Conservation (phyloP, 2,113 vertebrate genomes). For the Mesocricetus auratus region DNA sequence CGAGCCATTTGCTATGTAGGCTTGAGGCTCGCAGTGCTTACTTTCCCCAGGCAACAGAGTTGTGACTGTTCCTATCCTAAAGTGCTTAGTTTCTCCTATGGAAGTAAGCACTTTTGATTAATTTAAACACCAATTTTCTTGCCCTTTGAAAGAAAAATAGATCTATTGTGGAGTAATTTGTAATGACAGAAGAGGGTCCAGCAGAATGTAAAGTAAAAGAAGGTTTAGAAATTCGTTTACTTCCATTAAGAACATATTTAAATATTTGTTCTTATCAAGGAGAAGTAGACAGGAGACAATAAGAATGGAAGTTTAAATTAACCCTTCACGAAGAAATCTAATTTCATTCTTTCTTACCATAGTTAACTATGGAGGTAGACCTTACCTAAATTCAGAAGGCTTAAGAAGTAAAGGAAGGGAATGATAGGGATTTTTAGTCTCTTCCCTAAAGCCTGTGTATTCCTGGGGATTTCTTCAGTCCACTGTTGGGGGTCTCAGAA, state of each 20-base stretch:
- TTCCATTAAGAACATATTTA: slow-evolving; percentile 41
- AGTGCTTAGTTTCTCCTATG: not conserved
- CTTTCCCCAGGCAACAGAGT: not conserved
- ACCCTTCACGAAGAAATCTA: not conserved
- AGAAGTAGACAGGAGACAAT: not conserved
- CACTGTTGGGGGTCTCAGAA: not conserved
- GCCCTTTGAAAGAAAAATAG: slow-evolving; percentile 12
- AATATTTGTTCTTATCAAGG: slow-evolving; percentile 3
- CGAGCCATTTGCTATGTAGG: not conserved
- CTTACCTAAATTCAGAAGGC: not conserved
- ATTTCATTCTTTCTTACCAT: not conserved
- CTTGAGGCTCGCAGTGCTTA: not conserved
- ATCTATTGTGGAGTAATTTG: not conserved
- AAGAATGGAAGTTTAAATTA: not conserved
- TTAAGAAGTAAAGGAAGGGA: not conserved
- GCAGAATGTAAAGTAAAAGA: not conserved
- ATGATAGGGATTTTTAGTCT: not conserved
- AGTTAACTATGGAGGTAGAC: not conserved
- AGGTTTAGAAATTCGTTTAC: not conserved
- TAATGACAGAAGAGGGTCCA: not conserved
- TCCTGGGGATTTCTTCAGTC: not conserved
- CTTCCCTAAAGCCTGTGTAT: not conserved
- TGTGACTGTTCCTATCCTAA: slow-evolving; percentile 16
- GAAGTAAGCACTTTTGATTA: not conserved
- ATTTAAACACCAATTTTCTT: not conserved